Base-by-base conservation (phyloP, 2,888 invertebrate genomes). In the Hypomecis atomaria region DNA sequence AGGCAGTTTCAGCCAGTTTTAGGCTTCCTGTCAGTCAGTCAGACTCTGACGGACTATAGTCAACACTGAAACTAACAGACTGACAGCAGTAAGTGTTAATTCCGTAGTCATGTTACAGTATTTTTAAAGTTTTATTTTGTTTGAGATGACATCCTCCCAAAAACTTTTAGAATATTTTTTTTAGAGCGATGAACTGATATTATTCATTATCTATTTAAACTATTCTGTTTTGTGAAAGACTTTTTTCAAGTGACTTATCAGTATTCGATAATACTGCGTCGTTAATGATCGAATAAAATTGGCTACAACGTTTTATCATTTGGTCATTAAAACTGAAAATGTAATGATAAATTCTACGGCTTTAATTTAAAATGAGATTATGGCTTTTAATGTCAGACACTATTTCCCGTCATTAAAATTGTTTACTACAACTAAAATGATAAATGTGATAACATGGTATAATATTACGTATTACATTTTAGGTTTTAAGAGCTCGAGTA, bases 361-460 rank as follows among this genome's bases (percentile, higher is more conserved):
- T 66, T 72, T 73, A 67, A 74, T 77, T 79, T 77, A 78, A 78
- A 74, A 77, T 67, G 62, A 71, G 87, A 88, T 88, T 86, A 59
- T 50, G 33, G 43, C 86, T 70, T 79, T 87, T 86, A 84, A 84
- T 82, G 76, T 73, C 66, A 79, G 79, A 83, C 79, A 83, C 79
- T 70, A 82, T 87, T 89, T 88, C 87, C 88, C 83, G 85, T 89
- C 81, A 89, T 90, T 90, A 90, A 88, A 87, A 83, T 67, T 82
- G 83, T 86, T 86, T 84, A 79, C 81, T 78, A 62, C 59, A 59
- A 13, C 43, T 59, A 45, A 48, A 78, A 83, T 86, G 88, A 88
- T 89, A 89, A 87, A 44, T 55, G 37, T 44, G 55, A 55, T 55
- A 44, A 55, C 23, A 3, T 23, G 23, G 23, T 23, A 3, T 55